Base-by-base conservation (phyloP, 2,888 invertebrate genomes). In the Spialia ferax region DNA sequence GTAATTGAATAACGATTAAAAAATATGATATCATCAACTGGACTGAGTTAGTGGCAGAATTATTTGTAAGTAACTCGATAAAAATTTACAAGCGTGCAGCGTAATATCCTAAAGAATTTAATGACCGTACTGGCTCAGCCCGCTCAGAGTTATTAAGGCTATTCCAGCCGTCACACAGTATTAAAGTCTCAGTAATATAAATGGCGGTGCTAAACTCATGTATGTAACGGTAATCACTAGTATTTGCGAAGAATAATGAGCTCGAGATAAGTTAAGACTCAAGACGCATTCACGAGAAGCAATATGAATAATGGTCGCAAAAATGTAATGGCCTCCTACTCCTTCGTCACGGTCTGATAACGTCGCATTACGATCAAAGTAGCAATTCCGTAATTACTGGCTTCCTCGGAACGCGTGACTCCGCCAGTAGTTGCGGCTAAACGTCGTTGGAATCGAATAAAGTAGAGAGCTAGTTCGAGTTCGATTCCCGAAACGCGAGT, bases 291-390 rank as follows among this genome's bases (percentile, higher is more conserved):
- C 73, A 77, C 67, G 72, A 69, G 69, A 71, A 68, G 74, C 59
- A 63, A 62, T 76, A 79, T 79, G 79, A 81, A 79, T 82, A 79
- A 82, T 79, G 80, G 80, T 82, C 82, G 83, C 84, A 78, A 83
- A 81, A 82, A 82, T 79, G 80, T 83, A 86, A 83, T 84, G 82
- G 83, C 78, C 84, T 80, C 77, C 80, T 81, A 77, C 84, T 80
- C 77, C 80, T 81, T 79, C 79, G 85, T 81, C 84, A 78, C 82
- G 86, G 78, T 81, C 90, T 88, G 89, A 88, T 87, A 86, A 85
- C 77, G 78, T 65, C 77, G 76, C 77, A 75, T 76, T 74, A 76
- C 79, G 81, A 78, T 78, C 78, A 74, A 80, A 83, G 79, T 74
- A 78, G 79, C 79, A 73, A 77, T 75, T 77, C 79, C 68, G 79